phyloP scores from a whole-genome alignment of 2,888 invertebrate genomes.

The Thalpophila matura region DNA sequence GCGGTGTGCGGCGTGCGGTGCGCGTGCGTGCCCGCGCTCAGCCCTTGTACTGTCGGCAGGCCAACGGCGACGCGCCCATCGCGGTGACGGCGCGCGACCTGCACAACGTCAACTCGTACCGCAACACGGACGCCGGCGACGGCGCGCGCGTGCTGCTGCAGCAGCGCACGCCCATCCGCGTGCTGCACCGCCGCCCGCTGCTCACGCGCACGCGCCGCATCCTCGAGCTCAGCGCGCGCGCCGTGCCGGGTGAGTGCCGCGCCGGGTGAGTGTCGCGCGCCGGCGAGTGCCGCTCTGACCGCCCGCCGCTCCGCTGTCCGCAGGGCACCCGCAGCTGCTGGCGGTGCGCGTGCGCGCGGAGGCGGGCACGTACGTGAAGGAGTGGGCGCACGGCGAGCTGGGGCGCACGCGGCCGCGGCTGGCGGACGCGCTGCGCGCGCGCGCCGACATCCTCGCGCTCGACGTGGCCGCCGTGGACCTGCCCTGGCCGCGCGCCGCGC shows the following conservation, averaged over 20 bases:
- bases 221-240: constrained; percentile 89
- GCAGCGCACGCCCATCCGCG: constrained; percentile 97
- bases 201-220: constrained; percentile 93
- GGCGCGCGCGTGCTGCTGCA: constrained; percentile 90
- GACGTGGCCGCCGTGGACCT: constrained; percentile 96
- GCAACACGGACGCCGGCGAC: constrained; percentile 64
- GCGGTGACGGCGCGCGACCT: constrained; percentile 73
- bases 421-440: constrained; percentile 92
- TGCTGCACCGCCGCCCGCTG: constrained; percentile 96
- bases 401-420: constrained; percentile 96
- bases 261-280: not conserved
- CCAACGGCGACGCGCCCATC: constrained; percentile 11
- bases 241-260: constrained; percentile 80
- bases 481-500: constrained; percentile 93
- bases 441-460: constrained; percentile 97
- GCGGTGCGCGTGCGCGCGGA: constrained; percentile 94
- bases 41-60: not conserved
- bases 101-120: constrained; percentile 85
- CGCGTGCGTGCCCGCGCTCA: not conserved
- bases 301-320: no score
- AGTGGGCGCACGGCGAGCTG: constrained; percentile 99
- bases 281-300: no score
- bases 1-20: not conserved
- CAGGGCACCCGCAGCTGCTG: constrained; percentile 90
- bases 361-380: constrained; percentile 99